Evolutionary conservation across 2,888 invertebrate genomes (phyloP), one percentile per base, ranked within the genome.

Genomic region (Operophtera brumata): DNA sequence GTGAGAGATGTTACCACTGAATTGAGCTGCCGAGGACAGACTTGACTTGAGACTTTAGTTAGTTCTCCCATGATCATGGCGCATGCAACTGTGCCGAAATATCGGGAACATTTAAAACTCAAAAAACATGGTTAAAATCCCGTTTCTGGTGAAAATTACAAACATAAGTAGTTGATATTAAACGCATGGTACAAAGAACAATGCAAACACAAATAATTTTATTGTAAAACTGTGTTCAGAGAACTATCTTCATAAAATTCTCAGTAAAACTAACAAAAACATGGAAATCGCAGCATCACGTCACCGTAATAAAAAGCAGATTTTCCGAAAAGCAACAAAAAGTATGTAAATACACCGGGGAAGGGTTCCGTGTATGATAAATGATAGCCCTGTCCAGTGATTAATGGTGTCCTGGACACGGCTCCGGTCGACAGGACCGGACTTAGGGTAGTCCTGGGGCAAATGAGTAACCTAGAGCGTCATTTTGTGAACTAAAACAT

Each of bases 341-440:
- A 73, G 70, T 74, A 73, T 73, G 70, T 75, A 78, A 77, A 80
- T 72, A 80, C 66, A 62, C 58, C 67, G 60, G 66, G 66, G 61
- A 64, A 62, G 63, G 64, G 58, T 63, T 61, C 67, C 64, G 62
- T 71, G 70, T 59, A 62, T 78, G 77, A 82, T 79, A 69, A 77
- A 81, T 65, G 72, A 45, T 54, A 50, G 47, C 51, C 51, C 45
- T 35, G 54, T 54, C 43, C n/a, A 36, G 64, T 76, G 77, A 78
- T 77, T 73, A 75, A 78, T 75, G 75, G 59, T 35, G 54, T 43
- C 40, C 20, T 35, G 52, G 51, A 48, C 56, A 52, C 40, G 48
- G 41, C 36, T 56, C 61, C 54, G 48, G 55, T 7, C 40, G 9
- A 13, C 57, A 54, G 57, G 52, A 37, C 11, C 20, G 32, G 41